Conservation (phyloP, 2,113 vertebrate genomes). For the Zosterops hypoxanthus region DNA sequence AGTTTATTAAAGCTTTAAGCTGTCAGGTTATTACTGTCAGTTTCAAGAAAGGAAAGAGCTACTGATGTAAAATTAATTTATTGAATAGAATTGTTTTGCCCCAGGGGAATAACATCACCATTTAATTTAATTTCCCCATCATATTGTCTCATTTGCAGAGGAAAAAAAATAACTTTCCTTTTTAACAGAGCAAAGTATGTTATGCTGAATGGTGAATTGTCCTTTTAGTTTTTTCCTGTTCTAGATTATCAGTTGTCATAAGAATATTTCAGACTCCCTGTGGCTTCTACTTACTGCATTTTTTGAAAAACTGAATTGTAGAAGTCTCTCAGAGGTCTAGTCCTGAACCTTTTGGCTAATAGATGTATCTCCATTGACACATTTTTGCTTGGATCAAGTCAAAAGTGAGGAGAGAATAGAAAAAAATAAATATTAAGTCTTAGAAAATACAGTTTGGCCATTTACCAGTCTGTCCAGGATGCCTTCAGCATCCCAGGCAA, state of each 20-base stretch:
- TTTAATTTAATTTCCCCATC: constrained; percentile 85
- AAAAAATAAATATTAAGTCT: neutral
- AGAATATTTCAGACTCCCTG: constrained; percentile 42
- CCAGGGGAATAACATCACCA: constrained; percentile 81
- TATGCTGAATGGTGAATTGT: constrained; percentile 60
- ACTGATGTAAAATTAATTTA: constrained; percentile 86
- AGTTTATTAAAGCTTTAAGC: constrained; percentile 84
- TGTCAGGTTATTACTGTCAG: constrained; percentile 84
- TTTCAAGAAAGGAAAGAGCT: constrained; percentile 78
- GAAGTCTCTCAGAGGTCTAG: neutral
- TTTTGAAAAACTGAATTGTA: constrained; percentile 22
- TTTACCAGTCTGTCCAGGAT: neutral
- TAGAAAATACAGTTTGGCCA: neutral
- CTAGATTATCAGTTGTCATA: constrained; percentile 65
- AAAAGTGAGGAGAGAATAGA: neutral
- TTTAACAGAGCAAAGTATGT: constrained; percentile 70
- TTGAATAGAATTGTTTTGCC: constrained; percentile 84
- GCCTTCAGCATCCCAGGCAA: constrained; percentile 4
- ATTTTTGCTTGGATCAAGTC: neutral
- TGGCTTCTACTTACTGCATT: constrained; percentile 14
- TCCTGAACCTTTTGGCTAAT: neutral
- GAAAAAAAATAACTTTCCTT: constrained; percentile 73
- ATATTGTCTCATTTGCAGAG: constrained; percentile 82
- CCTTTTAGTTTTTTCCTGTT: constrained; percentile 60
- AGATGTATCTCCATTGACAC: neutral